phyloP scores from a whole-genome alignment of 2,888 invertebrate species.

The Caenorhabditis sp. region DNA sequence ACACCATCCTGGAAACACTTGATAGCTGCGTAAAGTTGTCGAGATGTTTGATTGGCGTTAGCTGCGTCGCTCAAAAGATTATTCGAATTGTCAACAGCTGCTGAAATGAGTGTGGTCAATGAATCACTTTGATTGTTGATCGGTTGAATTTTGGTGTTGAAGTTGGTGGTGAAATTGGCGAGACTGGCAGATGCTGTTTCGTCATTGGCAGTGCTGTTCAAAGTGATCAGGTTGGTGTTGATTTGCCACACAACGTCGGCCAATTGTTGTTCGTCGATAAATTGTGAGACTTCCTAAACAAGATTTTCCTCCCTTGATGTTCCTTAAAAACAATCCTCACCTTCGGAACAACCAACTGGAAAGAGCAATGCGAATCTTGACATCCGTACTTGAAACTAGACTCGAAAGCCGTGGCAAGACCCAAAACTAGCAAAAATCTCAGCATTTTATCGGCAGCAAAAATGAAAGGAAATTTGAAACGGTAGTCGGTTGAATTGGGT shows the following conservation, averaged over 20 bases:
- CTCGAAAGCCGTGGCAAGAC: not conserved
- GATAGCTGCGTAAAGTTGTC: constrained; percentile 13
- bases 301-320: no score
- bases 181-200: not conserved
- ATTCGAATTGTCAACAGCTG: not conserved
- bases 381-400: not conserved
- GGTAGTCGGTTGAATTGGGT: not conserved
- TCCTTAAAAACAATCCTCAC: not conserved
- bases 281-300: not conserved
- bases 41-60: constrained; percentile 10
- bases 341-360: not conserved
- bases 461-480: not conserved
- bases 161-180: not conserved
- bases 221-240: not conserved
- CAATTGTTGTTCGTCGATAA: not conserved
- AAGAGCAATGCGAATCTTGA: not conserved
- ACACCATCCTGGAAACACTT: constrained; percentile 18
- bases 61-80: constrained; percentile 4
- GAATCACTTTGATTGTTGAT: not conserved
- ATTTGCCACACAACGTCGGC: not conserved
- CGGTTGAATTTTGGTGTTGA: not conserved
- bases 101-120: not conserved
- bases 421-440: not conserved
- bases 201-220: not conserved
- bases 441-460: not conserved